Base-by-base conservation (phyloP, 2,888 invertebrate species). In the Candidula unifasciata region DNA sequence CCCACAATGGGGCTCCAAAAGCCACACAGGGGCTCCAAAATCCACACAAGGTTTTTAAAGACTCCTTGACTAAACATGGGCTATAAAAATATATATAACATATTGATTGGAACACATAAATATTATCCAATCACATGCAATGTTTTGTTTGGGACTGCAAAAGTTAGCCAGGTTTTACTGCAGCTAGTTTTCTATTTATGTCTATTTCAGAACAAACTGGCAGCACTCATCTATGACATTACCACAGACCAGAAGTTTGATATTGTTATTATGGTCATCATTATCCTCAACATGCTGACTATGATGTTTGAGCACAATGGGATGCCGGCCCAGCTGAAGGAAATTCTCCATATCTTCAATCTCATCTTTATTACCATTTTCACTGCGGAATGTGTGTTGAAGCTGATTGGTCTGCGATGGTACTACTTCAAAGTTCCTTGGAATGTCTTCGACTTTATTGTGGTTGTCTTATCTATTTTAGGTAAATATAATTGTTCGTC, bases 381-480 rank as follows among this genome's bases (percentile, higher is more conserved):
- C 95, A 97, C 97, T 95, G 96, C 97, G 92, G 99, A 99, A 96
- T 98, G 98, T 96, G 96, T 97, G 94, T 96, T 98, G 95, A 99
- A 99, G 96, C 96, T 99, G 94, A 97, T 99, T 95, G 98, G 98
- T 92, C 96, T 99, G 94, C 96, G 99, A 93, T 97, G 97, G 95
- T 97, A 98, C 95, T 99, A 99, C 95, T 99, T 99, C 95, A 98
- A 97, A 94, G 97, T 98, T 95, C 98, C 99, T 91, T 99, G 99
- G 99, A 99, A 99, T 95, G 96, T 99, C 93, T 99, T 99, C 95
- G 99, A 99, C 96, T 98, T 98, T 95, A 97, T 98, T 94, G 98
- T 99, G 94, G 99, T 99, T 94, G 97, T 98, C 95, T 96, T 99
- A 95, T 99, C 99, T 94, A 97, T 99, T 95, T 96, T 98, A 95